These are phyloP conservation scores for Alectura lathami DNA, from an alignment of 2,113 vertebrate species.

Conservation along the genomic window DNA sequence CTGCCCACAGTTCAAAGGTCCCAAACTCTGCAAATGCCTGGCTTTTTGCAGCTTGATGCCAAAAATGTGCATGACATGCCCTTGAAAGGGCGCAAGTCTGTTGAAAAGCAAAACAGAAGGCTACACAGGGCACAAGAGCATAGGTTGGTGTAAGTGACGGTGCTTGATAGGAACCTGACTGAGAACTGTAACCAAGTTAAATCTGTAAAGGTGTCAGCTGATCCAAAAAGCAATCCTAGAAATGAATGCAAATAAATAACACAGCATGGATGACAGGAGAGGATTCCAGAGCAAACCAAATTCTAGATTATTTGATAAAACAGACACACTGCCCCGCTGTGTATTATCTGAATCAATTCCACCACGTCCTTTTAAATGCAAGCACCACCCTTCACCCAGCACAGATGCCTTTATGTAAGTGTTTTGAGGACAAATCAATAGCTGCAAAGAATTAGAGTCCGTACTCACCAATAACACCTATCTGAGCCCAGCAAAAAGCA, in stretches of 20 bases:
- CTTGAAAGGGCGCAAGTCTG: background rate
- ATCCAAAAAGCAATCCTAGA: background rate
- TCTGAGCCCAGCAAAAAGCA: slow-evolving; percentile 68
- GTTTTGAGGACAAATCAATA: background rate
- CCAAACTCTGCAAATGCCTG: background rate
- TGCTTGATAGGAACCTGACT: background rate
- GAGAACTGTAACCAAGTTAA: fast-evolving
- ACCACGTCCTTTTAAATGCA: background rate
- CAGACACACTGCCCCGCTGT: background rate
- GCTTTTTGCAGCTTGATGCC: background rate
- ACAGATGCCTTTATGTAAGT: background rate
- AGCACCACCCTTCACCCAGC: background rate
- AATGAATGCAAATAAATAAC: fast-evolving
- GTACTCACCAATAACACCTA: slow-evolving; percentile 76
- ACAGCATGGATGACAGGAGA: background rate
- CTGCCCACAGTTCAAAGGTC: background rate
- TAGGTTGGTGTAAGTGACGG: background rate
- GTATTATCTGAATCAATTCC: background rate
- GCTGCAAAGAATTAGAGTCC: slow-evolving; percentile 2
- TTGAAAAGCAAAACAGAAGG: background rate
- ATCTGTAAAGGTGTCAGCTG: fast-evolving
- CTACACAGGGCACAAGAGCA: fast-evolving
- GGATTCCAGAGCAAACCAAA: background rate
- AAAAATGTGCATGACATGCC: fast-evolving
- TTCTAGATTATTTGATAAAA: background rate